Evolutionary conservation across 30 jellyfish, hydroid and myxozoan genomes (phyloP).

Genomic region (Hydra vulgaris): DNA sequence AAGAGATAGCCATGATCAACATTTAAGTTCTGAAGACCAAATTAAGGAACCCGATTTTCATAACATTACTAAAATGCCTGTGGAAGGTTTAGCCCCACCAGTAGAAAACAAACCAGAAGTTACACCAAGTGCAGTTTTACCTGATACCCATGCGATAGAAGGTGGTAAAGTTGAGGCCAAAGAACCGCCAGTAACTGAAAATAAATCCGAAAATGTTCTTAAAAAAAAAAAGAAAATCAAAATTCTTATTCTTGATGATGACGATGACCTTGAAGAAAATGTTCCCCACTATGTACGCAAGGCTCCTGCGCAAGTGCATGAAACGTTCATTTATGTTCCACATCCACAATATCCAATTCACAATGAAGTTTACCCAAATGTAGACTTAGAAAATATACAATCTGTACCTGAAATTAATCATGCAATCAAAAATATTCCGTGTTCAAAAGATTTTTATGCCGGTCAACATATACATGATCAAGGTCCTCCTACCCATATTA

Average conservation of each 20-base stretch:
- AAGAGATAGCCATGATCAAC: background rate
- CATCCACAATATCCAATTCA: background rate
- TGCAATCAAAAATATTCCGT: background rate
- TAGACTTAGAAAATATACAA: background rate
- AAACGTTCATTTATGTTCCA: background rate
- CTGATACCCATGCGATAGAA: background rate
- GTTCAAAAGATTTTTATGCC: background rate
- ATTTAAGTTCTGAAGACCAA: background rate
- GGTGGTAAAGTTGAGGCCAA: background rate
- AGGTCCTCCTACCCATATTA: background rate
- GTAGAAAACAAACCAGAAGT: background rate
- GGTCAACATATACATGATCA: background rate
- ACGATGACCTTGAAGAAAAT: background rate
- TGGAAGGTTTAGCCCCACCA: background rate
- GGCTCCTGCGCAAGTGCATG: background rate
- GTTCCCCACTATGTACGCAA: background rate
- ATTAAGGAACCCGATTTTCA: background rate
- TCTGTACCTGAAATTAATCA: background rate
- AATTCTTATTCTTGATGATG: slow-evolving; percentile 11
- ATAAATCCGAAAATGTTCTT: background rate
- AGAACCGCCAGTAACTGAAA: background rate
- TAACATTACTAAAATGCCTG: background rate
- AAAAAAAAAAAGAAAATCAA: background rate
- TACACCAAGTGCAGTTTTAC: background rate
- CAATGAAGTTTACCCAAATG: background rate